Evolutionary conservation across 2,113 vertebrate genomes (phyloP).

Genomic region (Pelvicachromis taeniatus): DNA sequence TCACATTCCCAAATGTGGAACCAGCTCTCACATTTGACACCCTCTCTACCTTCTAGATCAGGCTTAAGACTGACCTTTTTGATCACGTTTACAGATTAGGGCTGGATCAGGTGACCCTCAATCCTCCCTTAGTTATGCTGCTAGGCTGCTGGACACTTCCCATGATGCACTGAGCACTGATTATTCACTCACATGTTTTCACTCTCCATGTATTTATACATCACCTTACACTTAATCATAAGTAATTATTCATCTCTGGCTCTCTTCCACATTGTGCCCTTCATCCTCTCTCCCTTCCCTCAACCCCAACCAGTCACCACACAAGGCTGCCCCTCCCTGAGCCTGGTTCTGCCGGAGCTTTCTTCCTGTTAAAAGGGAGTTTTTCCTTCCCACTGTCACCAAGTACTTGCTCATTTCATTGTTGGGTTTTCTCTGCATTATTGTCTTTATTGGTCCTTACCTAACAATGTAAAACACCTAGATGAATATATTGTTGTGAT

Average conservation of each 20-base stretch:
- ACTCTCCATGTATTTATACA: neutral
- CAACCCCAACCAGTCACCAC: neutral
- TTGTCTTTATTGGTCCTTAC: neutral
- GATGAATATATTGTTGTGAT: neutral
- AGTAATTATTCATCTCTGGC: neutral
- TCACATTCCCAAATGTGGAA: neutral
- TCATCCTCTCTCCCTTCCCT: neutral
- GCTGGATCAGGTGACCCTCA: neutral
- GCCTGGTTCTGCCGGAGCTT: fast-evolving
- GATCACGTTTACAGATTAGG: neutral
- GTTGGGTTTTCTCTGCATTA: neutral
- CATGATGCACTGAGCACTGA: neutral
- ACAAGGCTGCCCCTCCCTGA: neutral
- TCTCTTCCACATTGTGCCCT: neutral
- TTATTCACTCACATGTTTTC: neutral
- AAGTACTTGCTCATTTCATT: neutral
- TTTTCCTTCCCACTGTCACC: neutral
- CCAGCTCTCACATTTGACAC: neutral
- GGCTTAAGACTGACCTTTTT: neutral
- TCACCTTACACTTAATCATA: neutral
- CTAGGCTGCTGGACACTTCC: neutral
- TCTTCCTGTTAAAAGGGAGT: neutral
- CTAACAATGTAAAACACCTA: neutral
- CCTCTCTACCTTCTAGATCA: neutral
- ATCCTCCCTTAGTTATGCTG: neutral